Evolutionary conservation across 2,888 invertebrate genomes (phyloP).

Genomic region (Griposia aprilina): DNA sequence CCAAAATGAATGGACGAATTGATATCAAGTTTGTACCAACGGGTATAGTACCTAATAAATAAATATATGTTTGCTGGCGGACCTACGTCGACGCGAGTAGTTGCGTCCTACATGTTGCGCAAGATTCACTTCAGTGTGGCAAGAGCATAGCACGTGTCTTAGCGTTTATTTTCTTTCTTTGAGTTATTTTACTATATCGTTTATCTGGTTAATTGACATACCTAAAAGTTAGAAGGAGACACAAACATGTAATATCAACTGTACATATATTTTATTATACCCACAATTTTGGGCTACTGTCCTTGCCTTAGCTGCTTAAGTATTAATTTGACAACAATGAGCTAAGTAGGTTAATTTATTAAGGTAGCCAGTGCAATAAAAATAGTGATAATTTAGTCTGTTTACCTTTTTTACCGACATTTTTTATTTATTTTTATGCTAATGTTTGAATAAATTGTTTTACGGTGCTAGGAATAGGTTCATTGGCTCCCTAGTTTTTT

Average conservation of each 20-base stretch:
- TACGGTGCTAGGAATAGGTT: not conserved
- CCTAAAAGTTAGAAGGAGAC: not conserved
- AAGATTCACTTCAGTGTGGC: not conserved
- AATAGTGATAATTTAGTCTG: no score
- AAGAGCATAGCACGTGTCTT: no score
- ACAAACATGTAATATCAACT: not conserved
- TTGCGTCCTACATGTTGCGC: not conserved
- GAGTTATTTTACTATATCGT: not conserved
- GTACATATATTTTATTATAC: not conserved
- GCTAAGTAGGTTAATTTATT: no score
- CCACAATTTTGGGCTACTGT: not conserved
- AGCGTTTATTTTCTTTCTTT: not conserved
- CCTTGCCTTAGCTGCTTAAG: not conserved
- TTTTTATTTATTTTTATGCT: not conserved
- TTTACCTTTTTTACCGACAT: not conserved
- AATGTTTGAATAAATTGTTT: not conserved
- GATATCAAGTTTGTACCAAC: not conserved
- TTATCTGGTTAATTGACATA: not conserved
- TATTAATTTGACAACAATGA: not conserved
- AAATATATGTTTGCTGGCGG: not conserved
- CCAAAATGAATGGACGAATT: not conserved
- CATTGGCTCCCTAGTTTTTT: slow-evolving; percentile 2
- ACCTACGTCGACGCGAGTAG: not conserved
- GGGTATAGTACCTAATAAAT: not conserved
- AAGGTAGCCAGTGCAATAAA: not conserved